phyloP scores from a whole-genome alignment of 2,113 vertebrate genomes.

The Lutjanus erythropterus region DNA sequence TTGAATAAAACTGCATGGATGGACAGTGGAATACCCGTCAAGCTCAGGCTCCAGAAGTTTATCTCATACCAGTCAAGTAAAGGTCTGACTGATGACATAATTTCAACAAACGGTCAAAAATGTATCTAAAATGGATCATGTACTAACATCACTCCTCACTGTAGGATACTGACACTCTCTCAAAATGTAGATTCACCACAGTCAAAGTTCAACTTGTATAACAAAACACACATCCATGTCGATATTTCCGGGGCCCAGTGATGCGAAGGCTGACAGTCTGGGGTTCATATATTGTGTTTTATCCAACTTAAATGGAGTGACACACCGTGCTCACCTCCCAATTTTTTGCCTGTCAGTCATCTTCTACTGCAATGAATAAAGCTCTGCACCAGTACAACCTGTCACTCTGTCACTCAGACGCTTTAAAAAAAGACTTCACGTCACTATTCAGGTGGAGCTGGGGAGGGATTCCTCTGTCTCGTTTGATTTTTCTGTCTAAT shows the following conservation, averaged over 20 bases:
- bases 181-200: conserved; percentile 66
- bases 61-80: not conserved
- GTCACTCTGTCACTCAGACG: conserved; percentile 80
- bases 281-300: conserved; percentile 77
- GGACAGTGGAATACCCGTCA: not conserved
- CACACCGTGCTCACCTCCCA: conserved; percentile 70
- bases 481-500: conserved; percentile 76
- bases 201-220: conserved; percentile 67
- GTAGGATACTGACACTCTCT: conserved; percentile 22
- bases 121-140: conserved; percentile 15
- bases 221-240: conserved; percentile 67
- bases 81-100: conserved; percentile 4
- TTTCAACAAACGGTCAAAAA: conserved; percentile 11
- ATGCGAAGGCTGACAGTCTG: conserved; percentile 68
- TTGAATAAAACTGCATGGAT: not conserved
- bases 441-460: conserved; percentile 72
- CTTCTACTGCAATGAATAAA: conserved; percentile 74
- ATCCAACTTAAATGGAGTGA: conserved; percentile 82
- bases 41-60: not conserved
- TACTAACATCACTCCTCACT: conserved; percentile 24
- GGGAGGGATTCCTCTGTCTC: conserved; percentile 73
- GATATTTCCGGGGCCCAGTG: conserved; percentile 64
- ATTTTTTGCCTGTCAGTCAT: conserved; percentile 83
- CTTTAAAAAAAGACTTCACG: conserved; percentile 67
- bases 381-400: conserved; percentile 72